phyloP scores from a whole-genome alignment of 53 echinoderm and acorn worm genomes.

The Holothuria scabra region DNA sequence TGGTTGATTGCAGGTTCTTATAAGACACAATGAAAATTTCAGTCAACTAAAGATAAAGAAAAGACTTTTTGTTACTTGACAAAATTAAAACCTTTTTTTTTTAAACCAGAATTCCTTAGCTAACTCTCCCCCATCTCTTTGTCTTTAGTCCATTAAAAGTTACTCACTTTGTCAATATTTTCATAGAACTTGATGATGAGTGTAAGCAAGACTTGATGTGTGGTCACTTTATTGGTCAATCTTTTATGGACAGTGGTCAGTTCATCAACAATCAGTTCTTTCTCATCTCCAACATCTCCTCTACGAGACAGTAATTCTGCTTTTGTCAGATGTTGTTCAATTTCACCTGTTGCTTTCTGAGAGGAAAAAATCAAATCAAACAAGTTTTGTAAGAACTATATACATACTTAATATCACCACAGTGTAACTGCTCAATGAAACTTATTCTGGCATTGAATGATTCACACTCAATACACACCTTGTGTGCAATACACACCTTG shows the following conservation, averaged over 20 bases:
- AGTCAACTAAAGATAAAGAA: too few relatives aligned
- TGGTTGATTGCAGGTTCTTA: too few relatives aligned
- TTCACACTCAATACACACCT: neutral
- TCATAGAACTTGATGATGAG: slow-evolving; percentile 89
- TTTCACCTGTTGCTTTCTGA: slow-evolving; percentile 87
- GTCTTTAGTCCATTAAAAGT: too few relatives aligned
- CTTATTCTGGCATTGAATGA: neutral
- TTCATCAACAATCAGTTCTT: slow-evolving; percentile 77
- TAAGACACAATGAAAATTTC: too few relatives aligned
- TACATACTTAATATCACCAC: too few relatives aligned
- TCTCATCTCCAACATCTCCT: slow-evolving; percentile 82
- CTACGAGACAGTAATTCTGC: slow-evolving; percentile 87
- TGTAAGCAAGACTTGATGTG: slow-evolving; percentile 75
- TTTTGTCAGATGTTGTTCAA: slow-evolving; percentile 81
- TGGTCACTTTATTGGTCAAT: slow-evolving; percentile 72
- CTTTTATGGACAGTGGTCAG: slow-evolving; percentile 82
- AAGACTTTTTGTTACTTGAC: too few relatives aligned
- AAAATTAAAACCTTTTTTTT: too few relatives aligned
- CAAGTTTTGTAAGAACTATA: neutral
- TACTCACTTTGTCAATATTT: slow-evolving; percentile 71
- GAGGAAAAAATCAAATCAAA: neutral
- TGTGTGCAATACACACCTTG: neutral
- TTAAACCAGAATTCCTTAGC: too few relatives aligned
- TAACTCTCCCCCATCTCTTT: too few relatives aligned
- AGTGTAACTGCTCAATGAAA: neutral